Percentiles rank a stretch among this genome's conserved stretches.
phyloP scores from a whole-genome alignment of 2,888 invertebrate species.

The Lasiommata megera region DNA sequence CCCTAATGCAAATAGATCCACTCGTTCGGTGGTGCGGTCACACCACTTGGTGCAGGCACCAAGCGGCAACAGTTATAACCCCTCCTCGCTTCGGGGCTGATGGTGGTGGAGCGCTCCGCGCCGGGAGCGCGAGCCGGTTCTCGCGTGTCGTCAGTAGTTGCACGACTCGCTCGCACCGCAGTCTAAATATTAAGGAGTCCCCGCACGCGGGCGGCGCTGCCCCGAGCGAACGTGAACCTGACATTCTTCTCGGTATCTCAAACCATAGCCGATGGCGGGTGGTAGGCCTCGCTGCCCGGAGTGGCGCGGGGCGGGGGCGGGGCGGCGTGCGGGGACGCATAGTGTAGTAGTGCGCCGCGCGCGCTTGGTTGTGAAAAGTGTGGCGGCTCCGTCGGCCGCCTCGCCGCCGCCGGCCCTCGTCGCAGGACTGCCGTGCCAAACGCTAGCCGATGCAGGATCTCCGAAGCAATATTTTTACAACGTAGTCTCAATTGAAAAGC shows the following conservation, averaged over 20 bases:
- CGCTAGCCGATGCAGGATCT: constrained; percentile 43
- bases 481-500: constrained; percentile 48
- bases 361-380: constrained; percentile 72
- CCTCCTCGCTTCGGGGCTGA: too few relatives aligned
- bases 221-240: not conserved
- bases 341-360: constrained; percentile 29
- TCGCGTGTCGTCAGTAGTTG: constrained; percentile 37
- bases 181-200: constrained; percentile 31
- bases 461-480: constrained; percentile 57
- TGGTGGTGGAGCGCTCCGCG: too few relatives aligned
- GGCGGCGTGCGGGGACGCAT: not conserved
- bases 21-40: too few relatives aligned
- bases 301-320: not conserved
- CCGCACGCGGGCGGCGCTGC: not conserved
- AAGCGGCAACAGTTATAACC: too few relatives aligned
- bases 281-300: too few relatives aligned
- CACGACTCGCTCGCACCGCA: constrained; percentile 51
- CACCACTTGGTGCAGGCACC: too few relatives aligned
- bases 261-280: too few relatives aligned
- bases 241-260: too few relatives aligned
- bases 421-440: constrained; percentile 61
- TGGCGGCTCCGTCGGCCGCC: constrained; percentile 37
- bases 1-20: too few relatives aligned
- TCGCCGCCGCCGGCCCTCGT: not conserved
- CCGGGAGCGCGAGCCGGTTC: not conserved